Conservation (phyloP, 2,888 invertebrate species). For the Calliopum simillimum region DNA sequence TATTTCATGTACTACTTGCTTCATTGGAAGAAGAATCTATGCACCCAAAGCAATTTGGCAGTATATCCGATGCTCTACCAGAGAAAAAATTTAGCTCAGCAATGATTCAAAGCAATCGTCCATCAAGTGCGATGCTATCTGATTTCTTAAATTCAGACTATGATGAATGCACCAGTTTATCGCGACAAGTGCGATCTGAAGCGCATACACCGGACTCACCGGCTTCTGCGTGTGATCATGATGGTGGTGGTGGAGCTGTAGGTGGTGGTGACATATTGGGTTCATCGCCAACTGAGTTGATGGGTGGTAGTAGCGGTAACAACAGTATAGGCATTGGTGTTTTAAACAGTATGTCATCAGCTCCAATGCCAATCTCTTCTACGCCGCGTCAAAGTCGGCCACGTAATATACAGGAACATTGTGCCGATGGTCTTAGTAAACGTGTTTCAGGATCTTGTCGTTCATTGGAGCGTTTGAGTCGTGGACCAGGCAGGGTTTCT, state of each 20-base stretch:
- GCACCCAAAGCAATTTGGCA: conserved; percentile 70
- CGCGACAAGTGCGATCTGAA: conserved; percentile 65
- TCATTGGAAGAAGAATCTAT: conserved; percentile 88
- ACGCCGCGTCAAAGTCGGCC: conserved; percentile 59
- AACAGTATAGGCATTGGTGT: too few species aligned
- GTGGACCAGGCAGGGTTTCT: conserved; percentile 66
- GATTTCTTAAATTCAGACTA: conserved; percentile 67
- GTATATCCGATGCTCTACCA: conserved; percentile 79
- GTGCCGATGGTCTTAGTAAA: conserved; percentile 57
- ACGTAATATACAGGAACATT: conserved; percentile 51
- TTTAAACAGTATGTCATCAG: conserved; percentile 9
- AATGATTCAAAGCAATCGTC: conserved; percentile 65
- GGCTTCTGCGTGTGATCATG: conserved; percentile 64
- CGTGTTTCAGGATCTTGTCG: conserved; percentile 68
- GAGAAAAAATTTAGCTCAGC: conserved; percentile 68
- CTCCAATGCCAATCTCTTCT: conserved; percentile 9
- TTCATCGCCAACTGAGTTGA: conserved; percentile 44
- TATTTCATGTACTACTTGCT: conserved; percentile 89
- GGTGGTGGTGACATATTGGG: conserved; percentile 46
- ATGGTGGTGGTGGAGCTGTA: conserved; percentile 47
- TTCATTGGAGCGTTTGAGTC: conserved; percentile 68
- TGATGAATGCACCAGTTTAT: conserved; percentile 64
- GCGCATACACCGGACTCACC: conserved; percentile 68
- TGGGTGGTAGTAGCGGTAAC: conserved; percentile 47
- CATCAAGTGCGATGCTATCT: conserved; percentile 69